phyloP scores from a whole-genome alignment of 2,113 vertebrate genomes.

The Agelaius tricolor region DNA sequence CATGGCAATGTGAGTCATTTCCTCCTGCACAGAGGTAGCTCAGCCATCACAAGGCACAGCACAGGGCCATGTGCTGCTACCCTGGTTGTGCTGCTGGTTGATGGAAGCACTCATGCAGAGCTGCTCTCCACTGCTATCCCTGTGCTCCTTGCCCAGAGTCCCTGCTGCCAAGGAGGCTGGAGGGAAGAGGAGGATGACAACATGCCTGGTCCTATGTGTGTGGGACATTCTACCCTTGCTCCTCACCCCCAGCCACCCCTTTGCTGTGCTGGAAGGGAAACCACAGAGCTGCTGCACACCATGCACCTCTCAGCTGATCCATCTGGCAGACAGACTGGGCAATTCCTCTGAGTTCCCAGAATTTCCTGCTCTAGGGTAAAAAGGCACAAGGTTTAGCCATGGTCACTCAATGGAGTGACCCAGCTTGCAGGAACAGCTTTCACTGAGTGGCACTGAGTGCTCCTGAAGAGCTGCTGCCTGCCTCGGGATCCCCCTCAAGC shows the following conservation, averaged over 20 bases:
- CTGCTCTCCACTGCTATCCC: neutral
- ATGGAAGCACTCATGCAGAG: neutral
- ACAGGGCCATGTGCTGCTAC: neutral
- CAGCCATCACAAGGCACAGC: constrained; percentile 19
- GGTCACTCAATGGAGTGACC: neutral
- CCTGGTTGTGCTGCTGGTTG: neutral
- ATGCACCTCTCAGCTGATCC: neutral
- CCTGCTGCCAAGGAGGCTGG: neutral
- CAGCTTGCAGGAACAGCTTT: neutral
- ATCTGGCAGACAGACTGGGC: neutral
- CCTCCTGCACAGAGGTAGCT: constrained; percentile 3
- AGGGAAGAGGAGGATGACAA: neutral
- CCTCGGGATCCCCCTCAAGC: accelerated
- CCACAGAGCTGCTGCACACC: neutral
- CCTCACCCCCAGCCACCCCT: neutral
- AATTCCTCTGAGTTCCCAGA: neutral
- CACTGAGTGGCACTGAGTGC: neutral
- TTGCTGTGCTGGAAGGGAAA: neutral
- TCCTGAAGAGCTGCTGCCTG: neutral
- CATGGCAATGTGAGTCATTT: constrained; percentile 42
- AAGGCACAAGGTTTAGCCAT: neutral
- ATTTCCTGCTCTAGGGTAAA: neutral
- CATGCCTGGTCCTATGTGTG: neutral
- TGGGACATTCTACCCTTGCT: neutral
- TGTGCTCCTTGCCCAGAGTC: neutral